Percentiles rank a stretch among this genome's conserved stretches.
Evolutionary conservation across 1,140 invertebrate genomes (phyloP).

Genomic region (Drosophila aff.): DNA sequence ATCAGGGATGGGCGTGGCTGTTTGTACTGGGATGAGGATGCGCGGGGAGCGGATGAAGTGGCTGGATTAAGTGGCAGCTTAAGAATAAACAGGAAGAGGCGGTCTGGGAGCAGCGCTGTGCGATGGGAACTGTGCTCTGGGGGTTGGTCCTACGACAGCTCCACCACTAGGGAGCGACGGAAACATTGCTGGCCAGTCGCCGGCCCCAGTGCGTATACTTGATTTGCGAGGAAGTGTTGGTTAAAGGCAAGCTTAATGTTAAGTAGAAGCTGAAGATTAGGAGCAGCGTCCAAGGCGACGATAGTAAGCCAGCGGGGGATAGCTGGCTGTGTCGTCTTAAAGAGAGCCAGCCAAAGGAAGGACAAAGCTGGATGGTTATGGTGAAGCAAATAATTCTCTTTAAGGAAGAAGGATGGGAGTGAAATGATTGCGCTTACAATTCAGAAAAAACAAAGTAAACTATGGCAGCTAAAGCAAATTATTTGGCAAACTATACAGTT

Average conservation of each 20-base stretch:
- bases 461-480: background rate
- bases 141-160: constrained; percentile 20
- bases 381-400: constrained; percentile 4
- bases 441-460: constrained; percentile 3
- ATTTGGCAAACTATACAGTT: background rate
- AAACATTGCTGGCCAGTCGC: constrained; percentile 51
- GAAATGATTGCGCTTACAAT: background rate
- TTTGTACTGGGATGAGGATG: constrained; percentile 11
- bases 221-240: constrained; percentile 62
- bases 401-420: background rate
- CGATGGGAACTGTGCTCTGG: constrained; percentile 2
- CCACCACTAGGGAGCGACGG: constrained; percentile 40
- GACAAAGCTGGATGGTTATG: constrained; percentile 1
- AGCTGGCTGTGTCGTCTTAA: constrained; percentile 20
- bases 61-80: constrained; percentile 81
- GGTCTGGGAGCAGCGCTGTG: constrained; percentile 25
- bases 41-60: constrained; percentile 54
- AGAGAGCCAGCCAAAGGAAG: constrained; percentile 33
- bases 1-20: constrained; percentile 20
- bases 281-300: constrained; percentile 15
- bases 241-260: constrained; percentile 62
- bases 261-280: constrained; percentile 54
- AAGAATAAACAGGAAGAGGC: constrained; percentile 66
- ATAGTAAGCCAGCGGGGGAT: constrained; percentile 25
- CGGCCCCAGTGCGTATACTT: constrained; percentile 73